Percentiles rank a stretch among this genome's conserved stretches.
phyloP scores from a whole-genome alignment of 2,797 vertebrate genomes.

The Danio jaintianensis region DNA sequence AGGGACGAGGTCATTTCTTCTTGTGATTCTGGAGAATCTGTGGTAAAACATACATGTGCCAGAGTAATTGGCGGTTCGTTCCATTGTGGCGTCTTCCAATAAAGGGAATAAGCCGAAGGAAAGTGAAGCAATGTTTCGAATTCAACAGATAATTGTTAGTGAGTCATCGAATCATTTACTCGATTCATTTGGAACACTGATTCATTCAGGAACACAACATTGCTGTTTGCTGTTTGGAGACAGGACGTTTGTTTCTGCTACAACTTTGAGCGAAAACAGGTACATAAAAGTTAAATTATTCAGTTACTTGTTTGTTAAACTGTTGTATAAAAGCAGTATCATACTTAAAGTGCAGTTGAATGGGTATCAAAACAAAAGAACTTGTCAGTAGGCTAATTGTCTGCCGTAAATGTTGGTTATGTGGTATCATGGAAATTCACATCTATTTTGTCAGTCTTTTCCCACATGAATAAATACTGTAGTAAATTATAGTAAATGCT shows the following conservation, averaged over 20 bases:
- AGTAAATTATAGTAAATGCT: too few species aligned
- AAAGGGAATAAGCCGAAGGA: too few species aligned
- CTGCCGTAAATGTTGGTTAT: background rate
- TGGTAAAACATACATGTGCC: too few species aligned
- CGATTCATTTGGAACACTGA: background rate
- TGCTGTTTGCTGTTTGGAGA: background rate
- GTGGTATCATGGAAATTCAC: too few species aligned
- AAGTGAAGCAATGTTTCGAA: too few species aligned
- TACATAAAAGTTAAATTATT: background rate
- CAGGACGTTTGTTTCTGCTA: background rate
- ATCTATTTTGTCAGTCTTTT: too few species aligned
- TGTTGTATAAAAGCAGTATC: background rate
- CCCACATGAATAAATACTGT: too few species aligned
- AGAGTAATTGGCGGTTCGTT: too few species aligned
- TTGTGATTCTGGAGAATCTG: background rate
- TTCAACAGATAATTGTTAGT: background rate
- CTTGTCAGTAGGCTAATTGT: too few species aligned
- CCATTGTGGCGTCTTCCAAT: too few species aligned
- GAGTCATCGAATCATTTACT: background rate
- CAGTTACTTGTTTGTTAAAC: background rate
- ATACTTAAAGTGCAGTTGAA: background rate
- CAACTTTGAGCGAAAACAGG: background rate
- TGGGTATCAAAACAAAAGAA: background rate
- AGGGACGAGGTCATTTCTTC: background rate
- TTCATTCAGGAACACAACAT: background rate